A percentile compares a stretch with the other conserved stretches of the same genome.
phyloP scores from a whole-genome alignment of 2,113 vertebrate species.

The Prionailurus bengalensis region DNA sequence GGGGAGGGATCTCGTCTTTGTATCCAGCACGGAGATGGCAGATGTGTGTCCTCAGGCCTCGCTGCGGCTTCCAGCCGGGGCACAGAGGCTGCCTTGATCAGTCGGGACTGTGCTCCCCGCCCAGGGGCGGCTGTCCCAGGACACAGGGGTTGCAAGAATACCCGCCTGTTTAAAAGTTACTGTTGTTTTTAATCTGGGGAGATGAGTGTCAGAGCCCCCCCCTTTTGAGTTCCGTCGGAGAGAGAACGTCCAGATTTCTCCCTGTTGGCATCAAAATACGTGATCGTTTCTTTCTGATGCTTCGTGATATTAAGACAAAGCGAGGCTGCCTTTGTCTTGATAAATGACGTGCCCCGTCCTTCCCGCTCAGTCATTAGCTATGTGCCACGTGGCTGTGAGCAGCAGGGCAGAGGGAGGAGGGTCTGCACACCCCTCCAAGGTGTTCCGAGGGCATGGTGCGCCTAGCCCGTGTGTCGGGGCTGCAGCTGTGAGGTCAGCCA shows the following conservation, averaged over 20 bases:
- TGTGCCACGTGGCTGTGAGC: fast-evolving
- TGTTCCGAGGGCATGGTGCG: not conserved
- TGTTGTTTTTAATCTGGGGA: not conserved
- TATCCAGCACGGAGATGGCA: no score
- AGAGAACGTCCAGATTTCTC: not conserved
- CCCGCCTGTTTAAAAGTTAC: not conserved
- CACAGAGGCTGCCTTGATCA: not conserved
- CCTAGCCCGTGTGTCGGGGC: not conserved
- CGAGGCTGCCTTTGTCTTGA: fast-evolving
- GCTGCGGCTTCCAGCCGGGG: fast-evolving
- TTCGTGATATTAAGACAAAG: not conserved
- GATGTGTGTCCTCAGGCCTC: not conserved
- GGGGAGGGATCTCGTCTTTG: no score
- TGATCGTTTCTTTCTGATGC: fast-evolving
- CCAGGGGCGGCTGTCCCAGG: not conserved
- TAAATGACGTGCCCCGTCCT: fast-evolving
- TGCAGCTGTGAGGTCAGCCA: fast-evolving
- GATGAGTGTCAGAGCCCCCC: not conserved
- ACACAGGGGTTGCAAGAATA: not conserved
- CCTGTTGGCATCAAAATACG: no score
- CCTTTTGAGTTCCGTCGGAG: not conserved
- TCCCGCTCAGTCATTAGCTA: fast-evolving
- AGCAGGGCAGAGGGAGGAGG: not conserved
- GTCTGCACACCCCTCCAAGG: fast-evolving
- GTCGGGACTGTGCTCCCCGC: not conserved